These are phyloP conservation scores for Leptinotarsa peninsularis DNA, from an alignment of 2,888 invertebrate genomes.

Conservation along the genomic window DNA sequence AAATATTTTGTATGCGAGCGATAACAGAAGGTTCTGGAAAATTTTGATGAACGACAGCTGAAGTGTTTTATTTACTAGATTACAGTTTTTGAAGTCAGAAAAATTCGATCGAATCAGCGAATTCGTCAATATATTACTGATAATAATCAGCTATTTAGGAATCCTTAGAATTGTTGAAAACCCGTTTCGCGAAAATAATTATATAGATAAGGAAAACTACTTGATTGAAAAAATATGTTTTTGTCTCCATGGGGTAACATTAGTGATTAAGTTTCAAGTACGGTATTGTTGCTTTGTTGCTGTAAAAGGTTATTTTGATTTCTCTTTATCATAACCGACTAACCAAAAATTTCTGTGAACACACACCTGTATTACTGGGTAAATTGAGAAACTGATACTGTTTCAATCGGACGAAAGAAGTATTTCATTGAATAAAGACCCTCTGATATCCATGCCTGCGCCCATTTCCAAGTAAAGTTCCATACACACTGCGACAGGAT, in stretches of 20 bases:
- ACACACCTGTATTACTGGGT: too few species aligned
- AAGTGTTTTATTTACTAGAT: neutral
- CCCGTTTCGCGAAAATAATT: neutral
- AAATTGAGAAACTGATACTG: too few species aligned
- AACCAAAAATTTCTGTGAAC: too few species aligned
- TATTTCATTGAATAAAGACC: too few species aligned
- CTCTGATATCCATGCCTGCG: too few species aligned
- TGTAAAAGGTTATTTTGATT: too few species aligned
- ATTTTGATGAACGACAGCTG: neutral
- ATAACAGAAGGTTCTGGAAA: too few species aligned
- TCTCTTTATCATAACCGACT: too few species aligned
- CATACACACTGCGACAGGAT: too few species aligned
- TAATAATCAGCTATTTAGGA: neutral
- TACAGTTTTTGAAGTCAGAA: neutral
- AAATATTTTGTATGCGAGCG: too few species aligned
- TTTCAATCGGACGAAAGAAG: too few species aligned
- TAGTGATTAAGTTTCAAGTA: neutral
- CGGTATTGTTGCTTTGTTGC: neutral
- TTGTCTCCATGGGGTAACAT: neutral
- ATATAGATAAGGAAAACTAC: neutral
- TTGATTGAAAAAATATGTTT: neutral
- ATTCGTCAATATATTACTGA: neutral
- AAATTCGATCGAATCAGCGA: neutral
- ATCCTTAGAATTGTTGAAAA: neutral
- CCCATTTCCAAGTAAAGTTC: too few species aligned